Evolutionary conservation across 2,888 invertebrate genomes (phyloP).

Genomic region (Netelia inedita): DNA sequence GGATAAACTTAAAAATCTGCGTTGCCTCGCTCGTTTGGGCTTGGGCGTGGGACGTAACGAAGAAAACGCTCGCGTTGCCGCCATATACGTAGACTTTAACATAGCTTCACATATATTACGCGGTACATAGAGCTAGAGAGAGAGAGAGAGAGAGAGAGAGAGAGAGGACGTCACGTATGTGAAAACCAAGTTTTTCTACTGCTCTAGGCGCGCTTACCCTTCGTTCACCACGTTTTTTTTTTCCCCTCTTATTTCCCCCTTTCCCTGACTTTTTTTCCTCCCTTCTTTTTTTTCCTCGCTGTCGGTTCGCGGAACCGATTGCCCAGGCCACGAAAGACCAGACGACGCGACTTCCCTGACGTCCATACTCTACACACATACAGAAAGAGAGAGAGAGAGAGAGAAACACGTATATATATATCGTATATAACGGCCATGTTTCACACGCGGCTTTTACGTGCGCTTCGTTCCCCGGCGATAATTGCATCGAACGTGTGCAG

Average conservation of each 20-base stretch:
- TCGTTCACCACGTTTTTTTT: slow-evolving; percentile 18
- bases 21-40: slow-evolving; percentile 10
- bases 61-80: slow-evolving; percentile 3
- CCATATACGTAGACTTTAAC: background rate
- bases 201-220: slow-evolving; percentile 10
- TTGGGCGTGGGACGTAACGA: slow-evolving; percentile 44
- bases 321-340: slow-evolving; percentile 41
- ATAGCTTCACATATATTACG: background rate
- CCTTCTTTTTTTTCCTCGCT: slow-evolving; percentile 15
- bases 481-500: slow-evolving; percentile 55
- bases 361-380: background rate
- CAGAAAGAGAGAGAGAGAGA: background rate
- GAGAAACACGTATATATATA: slow-evolving; percentile 10
- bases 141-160: background rate
- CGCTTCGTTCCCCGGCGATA: slow-evolving; percentile 60
- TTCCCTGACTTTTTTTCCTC: slow-evolving; percentile 17
- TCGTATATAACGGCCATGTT: slow-evolving; percentile 50
- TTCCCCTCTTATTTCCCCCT: slow-evolving; percentile 9
- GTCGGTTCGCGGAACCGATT: slow-evolving; percentile 58
- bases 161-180: background rate
- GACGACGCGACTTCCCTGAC: slow-evolving; percentile 53
- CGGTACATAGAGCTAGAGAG: background rate
- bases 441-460: slow-evolving; percentile 61
- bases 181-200: slow-evolving; percentile 43
- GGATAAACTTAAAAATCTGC: slow-evolving; percentile 48